These are phyloP conservation scores for Apantesis nais DNA, from an alignment of 2,888 invertebrate genomes.

Conservation along the genomic window DNA sequence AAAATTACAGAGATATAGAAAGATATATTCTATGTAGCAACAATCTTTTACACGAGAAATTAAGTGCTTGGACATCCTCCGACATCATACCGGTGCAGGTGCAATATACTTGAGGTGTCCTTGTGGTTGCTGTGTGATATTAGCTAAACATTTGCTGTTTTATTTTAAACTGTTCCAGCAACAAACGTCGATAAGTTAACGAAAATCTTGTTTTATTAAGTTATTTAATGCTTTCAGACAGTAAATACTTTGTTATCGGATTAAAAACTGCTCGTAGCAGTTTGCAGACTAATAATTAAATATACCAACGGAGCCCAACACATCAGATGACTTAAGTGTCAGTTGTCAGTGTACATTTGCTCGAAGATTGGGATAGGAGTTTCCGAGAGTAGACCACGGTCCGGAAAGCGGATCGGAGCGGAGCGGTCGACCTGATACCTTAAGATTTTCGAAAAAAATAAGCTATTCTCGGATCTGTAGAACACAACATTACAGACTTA, in stretches of 20 bases:
- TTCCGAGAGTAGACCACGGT: background rate
- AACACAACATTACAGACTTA: no score
- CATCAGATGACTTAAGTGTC: background rate
- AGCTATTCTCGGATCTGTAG: no score
- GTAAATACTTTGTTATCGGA: background rate
- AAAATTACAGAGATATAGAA: conserved; percentile 3
- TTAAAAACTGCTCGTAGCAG: background rate
- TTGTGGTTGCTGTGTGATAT: background rate
- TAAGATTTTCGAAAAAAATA: background rate
- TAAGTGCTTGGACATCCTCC: background rate
- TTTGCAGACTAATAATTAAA: background rate
- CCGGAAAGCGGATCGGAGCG: no score
- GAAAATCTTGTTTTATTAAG: background rate
- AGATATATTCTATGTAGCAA: conserved; percentile 9
- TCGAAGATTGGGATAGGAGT: background rate
- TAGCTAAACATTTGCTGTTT: background rate
- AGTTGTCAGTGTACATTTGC: background rate
- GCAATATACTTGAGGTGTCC: background rate
- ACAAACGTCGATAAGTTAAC: background rate
- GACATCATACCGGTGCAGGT: background rate
- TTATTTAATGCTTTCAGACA: background rate
- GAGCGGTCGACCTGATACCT: background rate
- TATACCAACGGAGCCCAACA: background rate
- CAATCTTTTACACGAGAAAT: background rate
- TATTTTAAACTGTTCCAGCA: background rate